Base-by-base conservation (phyloP, 2,797 vertebrate species). In the Lacerta bilineata region DNA sequence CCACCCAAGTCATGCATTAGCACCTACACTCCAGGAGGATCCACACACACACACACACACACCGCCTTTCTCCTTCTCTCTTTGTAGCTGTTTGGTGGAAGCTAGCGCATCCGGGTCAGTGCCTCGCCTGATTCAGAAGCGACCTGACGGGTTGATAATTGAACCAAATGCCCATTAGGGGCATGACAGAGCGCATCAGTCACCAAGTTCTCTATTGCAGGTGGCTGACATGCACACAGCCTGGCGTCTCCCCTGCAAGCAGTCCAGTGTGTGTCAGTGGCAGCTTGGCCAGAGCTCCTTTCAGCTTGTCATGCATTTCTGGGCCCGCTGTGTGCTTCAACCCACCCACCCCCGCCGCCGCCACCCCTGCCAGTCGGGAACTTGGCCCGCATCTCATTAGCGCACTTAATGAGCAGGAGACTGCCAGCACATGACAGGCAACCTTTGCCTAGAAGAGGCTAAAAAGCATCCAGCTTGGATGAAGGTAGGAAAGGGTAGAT, bases 121-220 rank as follows among this genome's bases (percentile, higher is more conserved):
- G 89, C 88, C 0, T 43, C 18, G 9, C 75, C 90, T 90, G 94
- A 93, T 92, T 27, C 92, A 83, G 87, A 94, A 89, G 87, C 0
- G 46, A 76, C 29, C 92, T 90, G 95, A 94, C 91, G 3, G 5
- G 91, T 84, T 20, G 93, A 92, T 95, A 92, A 94, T 94, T 93
- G 93, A 95, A 91, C 90, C 92, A 75, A 90, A 87, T 83, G 90
- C 93, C 93, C 91, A 88, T 91, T 89, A 90, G 90, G 46, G 88
- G 79, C 69, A 87, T 55, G 80, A 85, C 64, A 29, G 91, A 90
- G 91, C 36, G 9, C 9, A 88, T 7, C 95, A 79, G 2, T 27
- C 80, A 80, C 61, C 0, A 46, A n/a, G 29, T 61, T 41, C 85
- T 13, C 74, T 33, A 1, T 71, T 9, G 83, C 92, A 90, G 92